Percentiles rank a stretch among this genome's conserved stretches.
Evolutionary conservation across 2,797 vertebrate genomes (phyloP).

Genomic region (Odontamblyopus lacepedii): DNA sequence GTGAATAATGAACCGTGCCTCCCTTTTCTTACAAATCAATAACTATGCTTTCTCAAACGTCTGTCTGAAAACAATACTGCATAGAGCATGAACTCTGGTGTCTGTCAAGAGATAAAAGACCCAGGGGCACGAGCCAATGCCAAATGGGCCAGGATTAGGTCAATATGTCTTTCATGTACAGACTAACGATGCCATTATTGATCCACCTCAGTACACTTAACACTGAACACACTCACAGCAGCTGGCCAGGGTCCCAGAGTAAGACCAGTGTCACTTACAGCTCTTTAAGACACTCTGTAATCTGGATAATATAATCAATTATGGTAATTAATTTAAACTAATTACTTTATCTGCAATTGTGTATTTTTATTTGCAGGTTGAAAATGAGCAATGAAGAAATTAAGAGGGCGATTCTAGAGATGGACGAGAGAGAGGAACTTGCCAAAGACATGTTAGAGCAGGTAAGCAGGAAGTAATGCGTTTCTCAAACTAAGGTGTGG

Average conservation of each 20-base stretch:
- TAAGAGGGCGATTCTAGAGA: constrained; percentile 89
- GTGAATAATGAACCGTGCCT: constrained; percentile 22
- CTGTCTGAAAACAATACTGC: constrained; percentile 30
- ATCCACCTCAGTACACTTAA: constrained; percentile 39
- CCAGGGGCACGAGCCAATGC: constrained; percentile 35
- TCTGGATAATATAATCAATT: background rate
- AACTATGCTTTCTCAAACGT: constrained; percentile 40
- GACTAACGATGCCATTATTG: constrained; percentile 56
- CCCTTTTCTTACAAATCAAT: constrained; percentile 48
- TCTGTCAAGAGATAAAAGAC: constrained; percentile 45
- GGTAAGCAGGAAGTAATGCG: constrained; percentile 64
- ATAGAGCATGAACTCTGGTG: constrained; percentile 36
- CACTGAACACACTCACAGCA: constrained; percentile 47
- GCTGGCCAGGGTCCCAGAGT: constrained; percentile 34
- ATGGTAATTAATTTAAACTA: background rate
- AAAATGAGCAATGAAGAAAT: constrained; percentile 97
- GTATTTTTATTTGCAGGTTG: constrained; percentile 74
- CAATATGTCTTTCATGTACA: constrained; percentile 49
- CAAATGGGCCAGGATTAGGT: constrained; percentile 57
- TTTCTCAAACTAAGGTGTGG: background rate
- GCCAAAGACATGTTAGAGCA: constrained; percentile 98
- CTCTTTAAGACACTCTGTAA: background rate
- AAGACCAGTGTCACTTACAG: background rate
- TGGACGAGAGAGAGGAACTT: constrained; percentile 96
- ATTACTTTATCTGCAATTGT: background rate